A percentile compares a stretch with the other conserved stretches of the same genome.
Conservation (phyloP, 2,797 vertebrate species). For the Anguilla pacifica region DNA sequence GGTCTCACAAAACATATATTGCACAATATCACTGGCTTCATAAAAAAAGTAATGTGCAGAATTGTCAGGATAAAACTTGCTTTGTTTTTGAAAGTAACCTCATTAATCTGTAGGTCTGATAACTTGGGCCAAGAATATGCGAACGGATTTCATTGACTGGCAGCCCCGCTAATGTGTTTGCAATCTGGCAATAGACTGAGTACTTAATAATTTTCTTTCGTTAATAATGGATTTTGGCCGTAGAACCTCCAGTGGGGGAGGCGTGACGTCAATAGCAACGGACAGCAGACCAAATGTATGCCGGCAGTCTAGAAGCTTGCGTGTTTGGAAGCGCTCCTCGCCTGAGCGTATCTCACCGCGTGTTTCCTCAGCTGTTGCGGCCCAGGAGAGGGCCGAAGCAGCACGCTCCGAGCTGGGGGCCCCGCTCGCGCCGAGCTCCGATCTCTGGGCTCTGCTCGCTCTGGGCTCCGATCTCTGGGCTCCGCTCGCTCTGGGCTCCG, state of each 20-base stretch:
- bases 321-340: conserved; percentile 35
- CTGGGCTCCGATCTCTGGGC: too few species aligned
- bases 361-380: conserved; percentile 69
- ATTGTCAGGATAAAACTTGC: not conserved
- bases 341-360: conserved; percentile 30
- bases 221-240: not conserved
- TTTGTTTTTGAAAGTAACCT: conserved; percentile 4
- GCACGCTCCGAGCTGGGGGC: conserved; percentile 38
- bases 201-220: not conserved
- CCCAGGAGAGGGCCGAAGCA: conserved; percentile 44
- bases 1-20: not conserved
- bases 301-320: conserved; percentile 47
- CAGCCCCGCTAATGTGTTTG: not conserved
- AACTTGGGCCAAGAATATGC: not conserved
- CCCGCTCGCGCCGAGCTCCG: conserved; percentile 36
- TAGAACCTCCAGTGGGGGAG: conserved; percentile 31
- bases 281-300: conserved; percentile 44
- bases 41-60: not conserved
- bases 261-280: conserved; percentile 57
- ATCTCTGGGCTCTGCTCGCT: conserved; percentile 20
- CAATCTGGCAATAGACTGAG: not conserved
- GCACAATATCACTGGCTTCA: conserved; percentile 4
- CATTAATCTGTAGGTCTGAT: not conserved
- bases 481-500: too few species aligned
- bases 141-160: not conserved